Base-by-base conservation (phyloP, 2,888 invertebrate genomes). In the Graphium colonna region DNA sequence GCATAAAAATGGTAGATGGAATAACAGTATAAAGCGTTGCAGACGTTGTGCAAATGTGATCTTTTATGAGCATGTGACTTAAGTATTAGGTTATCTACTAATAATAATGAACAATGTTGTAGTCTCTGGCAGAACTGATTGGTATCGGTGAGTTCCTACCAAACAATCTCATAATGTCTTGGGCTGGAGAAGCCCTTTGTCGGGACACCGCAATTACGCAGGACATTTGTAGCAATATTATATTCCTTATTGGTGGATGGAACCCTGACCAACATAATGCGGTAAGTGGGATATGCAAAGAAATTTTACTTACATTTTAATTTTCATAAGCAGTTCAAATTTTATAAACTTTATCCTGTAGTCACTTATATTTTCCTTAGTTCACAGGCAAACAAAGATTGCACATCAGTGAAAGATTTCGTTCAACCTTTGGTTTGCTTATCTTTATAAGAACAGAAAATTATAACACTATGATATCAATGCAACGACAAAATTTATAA, bases 131-230 rank as follows among this genome's bases (percentile, higher is more conserved):
- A 5, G 68, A 76, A 17, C 63, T 86, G 40, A 63, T 94, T 56
- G 92, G 93, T 0, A 50, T 88, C 0, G 79, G 92, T 40, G 94
- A 95, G 67, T 93, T 96, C 57, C 59, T 93, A 56, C 95, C 95
- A 0, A 91, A 90, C 51, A 82, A 68, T 43, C 77, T 79, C 3
- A 81, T 93, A 10, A 68, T 91, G 56, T 77, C 75, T 0, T 76
- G 83, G 68, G 85, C 91, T 26, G 91, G 91, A 13, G 73, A 89
- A 52, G 51, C 82, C 0, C 56, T 91, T 0, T 94, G 94, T 63
- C 81, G 84, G 45, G 91, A 92, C 59, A 88, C 90, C 9, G 89
- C 88, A 0, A 53, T 86, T 2, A 77, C 82, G 26, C 90, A 83
- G 57, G 89, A 73, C 3, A 64, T 93, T 13, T 94, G 94, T 70